These are phyloP conservation scores for Meiosimyza decipiens DNA, from an alignment of 2,888 invertebrate genomes.

Conservation along the genomic window DNA sequence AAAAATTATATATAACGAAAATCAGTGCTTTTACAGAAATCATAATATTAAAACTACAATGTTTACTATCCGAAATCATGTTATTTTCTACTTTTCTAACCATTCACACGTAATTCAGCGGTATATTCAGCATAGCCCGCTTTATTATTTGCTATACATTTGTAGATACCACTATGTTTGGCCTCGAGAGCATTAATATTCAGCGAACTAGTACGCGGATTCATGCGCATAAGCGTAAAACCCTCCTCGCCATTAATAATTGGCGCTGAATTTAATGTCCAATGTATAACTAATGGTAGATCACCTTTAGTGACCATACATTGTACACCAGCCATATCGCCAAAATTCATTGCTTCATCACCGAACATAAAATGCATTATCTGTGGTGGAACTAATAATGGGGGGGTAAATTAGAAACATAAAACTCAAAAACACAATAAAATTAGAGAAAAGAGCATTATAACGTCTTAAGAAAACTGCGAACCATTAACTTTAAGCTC, in stretches of 20 bases:
- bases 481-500: constrained; percentile 79
- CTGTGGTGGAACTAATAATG: constrained; percentile 67
- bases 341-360: constrained; percentile 71
- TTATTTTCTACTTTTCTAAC: constrained; percentile 56
- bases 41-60: neutral
- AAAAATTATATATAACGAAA: constrained; percentile 5
- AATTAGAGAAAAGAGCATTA: constrained; percentile 20
- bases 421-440: constrained; percentile 18
- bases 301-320: constrained; percentile 80
- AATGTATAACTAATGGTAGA: constrained; percentile 77
- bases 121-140: constrained; percentile 68
- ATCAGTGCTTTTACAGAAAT: constrained; percentile 9
- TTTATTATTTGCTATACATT: constrained; percentile 73
- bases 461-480: constrained; percentile 4
- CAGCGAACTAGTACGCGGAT: constrained; percentile 71
- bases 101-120: constrained; percentile 61
- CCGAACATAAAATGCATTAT: constrained; percentile 71
- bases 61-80: constrained; percentile 8
- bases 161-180: constrained; percentile 73
- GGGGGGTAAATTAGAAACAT: neutral
- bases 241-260: constrained; percentile 76
- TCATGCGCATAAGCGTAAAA: constrained; percentile 70
- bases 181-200: constrained; percentile 71
- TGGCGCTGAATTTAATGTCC: constrained; percentile 72
- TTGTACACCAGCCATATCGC: constrained; percentile 73